Base-by-base conservation (phyloP, 92 coral and sea anemone genomes). In the Phenganax stokvisi region DNA sequence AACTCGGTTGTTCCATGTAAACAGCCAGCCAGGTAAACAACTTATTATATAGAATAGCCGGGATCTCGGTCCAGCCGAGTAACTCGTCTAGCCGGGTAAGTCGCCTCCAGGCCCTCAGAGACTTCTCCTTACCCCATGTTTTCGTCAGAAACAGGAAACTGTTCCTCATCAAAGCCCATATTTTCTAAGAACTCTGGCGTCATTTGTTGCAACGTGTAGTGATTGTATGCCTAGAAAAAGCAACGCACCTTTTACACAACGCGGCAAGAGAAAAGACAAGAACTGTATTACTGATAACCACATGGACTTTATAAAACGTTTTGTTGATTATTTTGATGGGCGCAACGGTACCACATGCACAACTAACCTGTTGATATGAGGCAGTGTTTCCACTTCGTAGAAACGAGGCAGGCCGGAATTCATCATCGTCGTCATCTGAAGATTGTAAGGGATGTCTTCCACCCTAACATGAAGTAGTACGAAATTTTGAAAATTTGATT, bases 141-240 rank as follows among this genome's bases (percentile, higher is more conserved):
- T 60, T 90, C 92, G 29, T 96, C 94, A 29, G 96, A 93, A 82
- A 92, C 99, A 51, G 92, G 97, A 76, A 92, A 92, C 28, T 92
- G 96, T 57, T 92, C 97, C 80, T 89, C 99, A 72, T 96, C 99
- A 72, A 89, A 80, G 51, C 99, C 99, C 86, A 96, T 92, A 37
- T 92, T 92, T 75, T 96, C 99, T 90, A 96, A 87, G 70, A 96
- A 96, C 80, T 92, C 99, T 58, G 97, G 85, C 71, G 99, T 89
- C 90, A 92, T 96, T 64, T 92, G 99, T 85, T 96, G 99, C 99
- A 96, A 89, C 85, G 92, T 97, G 87, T 96, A 96, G 68, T 93
- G 91, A 56, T 97, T 90, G 86, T 87, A 96, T 61, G 97, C 97
- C 99, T 96, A 75, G 57, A 71, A 72, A 47, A 76, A 59, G 58